phyloP scores from a whole-genome alignment of 1,140 invertebrate species.

The Colletes gigas region DNA sequence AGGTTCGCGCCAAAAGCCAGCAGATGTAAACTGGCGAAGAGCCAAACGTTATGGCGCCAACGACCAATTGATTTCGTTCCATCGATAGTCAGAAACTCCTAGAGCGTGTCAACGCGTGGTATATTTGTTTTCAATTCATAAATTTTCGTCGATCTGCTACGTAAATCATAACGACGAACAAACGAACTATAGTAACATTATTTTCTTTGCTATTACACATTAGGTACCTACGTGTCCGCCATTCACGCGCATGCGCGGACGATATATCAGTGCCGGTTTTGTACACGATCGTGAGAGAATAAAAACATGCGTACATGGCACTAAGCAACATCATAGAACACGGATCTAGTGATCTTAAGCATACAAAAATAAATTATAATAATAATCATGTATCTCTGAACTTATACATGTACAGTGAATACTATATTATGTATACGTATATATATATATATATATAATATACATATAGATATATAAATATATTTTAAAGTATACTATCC shows the following conservation, averaged over 20 bases:
- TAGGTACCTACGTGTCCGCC: constrained; percentile 52
- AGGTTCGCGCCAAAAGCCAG: not conserved
- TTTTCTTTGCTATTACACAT: constrained; percentile 52
- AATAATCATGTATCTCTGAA: constrained; percentile 72
- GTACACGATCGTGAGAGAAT: constrained; percentile 48
- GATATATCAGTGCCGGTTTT: constrained; percentile 45
- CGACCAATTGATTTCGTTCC: not conserved
- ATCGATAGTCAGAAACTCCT: not conserved
- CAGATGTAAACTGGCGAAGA: not conserved
- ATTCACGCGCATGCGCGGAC: constrained; percentile 12
- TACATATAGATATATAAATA: constrained; percentile 52
- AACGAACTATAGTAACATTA: constrained; percentile 26
- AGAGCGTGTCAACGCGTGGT: not conserved
- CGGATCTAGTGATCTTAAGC: constrained; percentile 68
- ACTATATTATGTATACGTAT: constrained; percentile 70
- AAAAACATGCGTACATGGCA: constrained; percentile 59
- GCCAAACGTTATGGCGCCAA: not conserved
- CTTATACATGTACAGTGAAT: constrained; percentile 74
- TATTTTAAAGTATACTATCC: constrained; percentile 65
- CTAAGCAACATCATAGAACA: constrained; percentile 60
- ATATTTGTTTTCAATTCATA: constrained; percentile 45
- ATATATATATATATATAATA: constrained; percentile 32
- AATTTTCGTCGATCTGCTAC: constrained; percentile 24
- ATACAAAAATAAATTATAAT: constrained; percentile 78
- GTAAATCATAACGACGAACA: constrained; percentile 18